phyloP scores from a whole-genome alignment of 2,888 invertebrate genomes.

The Drosophila affinis region DNA sequence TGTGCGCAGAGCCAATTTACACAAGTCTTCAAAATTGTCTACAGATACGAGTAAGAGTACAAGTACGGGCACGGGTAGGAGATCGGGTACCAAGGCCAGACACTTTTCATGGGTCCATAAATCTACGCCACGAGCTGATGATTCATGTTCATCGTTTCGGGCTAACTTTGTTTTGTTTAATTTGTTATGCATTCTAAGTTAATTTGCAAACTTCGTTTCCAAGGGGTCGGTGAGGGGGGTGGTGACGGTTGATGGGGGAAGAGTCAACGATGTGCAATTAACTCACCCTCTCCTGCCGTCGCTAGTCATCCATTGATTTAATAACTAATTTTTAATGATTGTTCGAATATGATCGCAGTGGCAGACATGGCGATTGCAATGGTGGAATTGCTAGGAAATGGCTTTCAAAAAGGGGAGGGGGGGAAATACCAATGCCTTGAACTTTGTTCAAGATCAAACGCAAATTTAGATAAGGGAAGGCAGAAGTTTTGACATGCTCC shows the following conservation, averaged over 20 bases:
- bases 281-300: constrained; percentile 19
- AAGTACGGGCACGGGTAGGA: constrained; percentile 5
- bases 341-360: constrained; percentile 32
- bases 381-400: constrained; percentile 11
- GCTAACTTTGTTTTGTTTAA: background rate
- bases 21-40: constrained; percentile 51
- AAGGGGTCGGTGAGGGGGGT: background rate
- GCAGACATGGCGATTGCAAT: constrained; percentile 15
- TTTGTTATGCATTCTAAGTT: constrained; percentile 15
- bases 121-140: constrained; percentile 10
- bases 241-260: background rate
- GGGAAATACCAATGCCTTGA: constrained; percentile 31
- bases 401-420: background rate
- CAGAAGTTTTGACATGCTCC: constrained; percentile 2
- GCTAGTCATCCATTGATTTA: constrained; percentile 33
- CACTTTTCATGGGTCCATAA: constrained; percentile 17
- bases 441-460: constrained; percentile 13
- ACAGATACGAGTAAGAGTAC: constrained; percentile 17
- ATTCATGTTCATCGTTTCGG: background rate
- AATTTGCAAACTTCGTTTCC: constrained; percentile 46
- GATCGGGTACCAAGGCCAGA: constrained; percentile 31
- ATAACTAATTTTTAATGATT: constrained; percentile 33
- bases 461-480: constrained; percentile 20
- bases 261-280: constrained; percentile 48
- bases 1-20: constrained; percentile 58